Evolutionary conservation across 2,113 vertebrate genomes (phyloP).

Genomic region (Elephas maximus): DNA sequence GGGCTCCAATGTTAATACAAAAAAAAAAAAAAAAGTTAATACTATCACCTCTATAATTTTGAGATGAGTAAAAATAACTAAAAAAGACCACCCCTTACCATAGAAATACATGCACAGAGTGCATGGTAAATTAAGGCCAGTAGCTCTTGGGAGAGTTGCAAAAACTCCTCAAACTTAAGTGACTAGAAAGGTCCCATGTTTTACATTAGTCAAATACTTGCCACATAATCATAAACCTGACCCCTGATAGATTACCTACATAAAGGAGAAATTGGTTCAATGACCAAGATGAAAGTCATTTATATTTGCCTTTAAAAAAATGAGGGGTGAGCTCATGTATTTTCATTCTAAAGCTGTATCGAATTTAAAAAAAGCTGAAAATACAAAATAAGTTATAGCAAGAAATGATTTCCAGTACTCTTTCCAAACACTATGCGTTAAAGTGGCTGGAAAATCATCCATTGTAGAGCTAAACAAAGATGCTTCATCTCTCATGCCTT

Average conservation of each 20-base stretch:
- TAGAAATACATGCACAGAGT: background rate
- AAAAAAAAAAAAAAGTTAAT: no score
- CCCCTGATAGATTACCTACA: background rate
- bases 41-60: background rate
- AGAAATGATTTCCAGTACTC: conserved; percentile 67
- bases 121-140: background rate
- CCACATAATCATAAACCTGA: background rate
- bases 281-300: conserved; percentile 51
- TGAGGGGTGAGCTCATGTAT: background rate
- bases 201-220: conserved; percentile 8
- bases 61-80: background rate
- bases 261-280: conserved; percentile 20
- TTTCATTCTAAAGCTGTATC: conserved; percentile 61
- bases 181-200: background rate
- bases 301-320: conserved; percentile 61
- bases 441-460: conserved; percentile 51
- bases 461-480: conserved; percentile 59
- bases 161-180: background rate
- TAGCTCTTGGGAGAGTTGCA: background rate
- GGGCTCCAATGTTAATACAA: no score
- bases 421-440: conserved; percentile 57
- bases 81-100: background rate
- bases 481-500: conserved; percentile 23
- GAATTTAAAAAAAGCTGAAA: conserved; percentile 50
- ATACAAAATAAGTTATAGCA: conserved; percentile 36